These are phyloP conservation scores for Pyrrhia umbra DNA, from an alignment of 2,888 invertebrate genomes.

Conservation along the genomic window DNA sequence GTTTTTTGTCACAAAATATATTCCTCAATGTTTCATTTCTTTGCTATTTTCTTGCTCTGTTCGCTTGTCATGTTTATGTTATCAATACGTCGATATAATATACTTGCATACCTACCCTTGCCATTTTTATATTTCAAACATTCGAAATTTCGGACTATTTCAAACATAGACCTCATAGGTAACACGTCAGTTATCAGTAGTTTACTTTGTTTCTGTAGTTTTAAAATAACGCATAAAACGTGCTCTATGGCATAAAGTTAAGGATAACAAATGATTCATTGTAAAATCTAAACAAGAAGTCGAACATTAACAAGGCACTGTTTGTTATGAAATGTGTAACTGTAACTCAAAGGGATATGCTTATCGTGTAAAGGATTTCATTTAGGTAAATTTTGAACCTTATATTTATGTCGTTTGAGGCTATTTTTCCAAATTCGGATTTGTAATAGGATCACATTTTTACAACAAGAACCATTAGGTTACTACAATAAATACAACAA, in stretches of 20 bases:
- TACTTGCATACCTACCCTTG: too few relatives aligned
- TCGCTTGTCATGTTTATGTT: too few relatives aligned
- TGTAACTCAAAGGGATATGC: constrained; percentile 8
- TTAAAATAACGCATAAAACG: neutral
- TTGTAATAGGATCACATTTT: neutral
- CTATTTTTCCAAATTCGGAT: constrained; percentile 14
- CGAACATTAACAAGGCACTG: constrained; percentile 17
- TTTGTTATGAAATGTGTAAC: constrained; percentile 33
- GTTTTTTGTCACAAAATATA: too few relatives aligned
- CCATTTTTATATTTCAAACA: too few relatives aligned
- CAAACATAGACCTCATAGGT: too few relatives aligned
- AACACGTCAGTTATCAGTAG: too few relatives aligned
- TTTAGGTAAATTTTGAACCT: constrained; percentile 14
- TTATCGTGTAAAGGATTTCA: constrained; percentile 15
- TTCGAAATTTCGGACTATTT: too few relatives aligned
- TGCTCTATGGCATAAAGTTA: neutral
- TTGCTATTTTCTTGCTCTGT: too few relatives aligned
- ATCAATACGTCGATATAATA: too few relatives aligned
- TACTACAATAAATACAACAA: neutral
- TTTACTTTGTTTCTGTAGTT: too few relatives aligned
- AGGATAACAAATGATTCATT: constrained; percentile 21
- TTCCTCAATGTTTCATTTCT: too few relatives aligned
- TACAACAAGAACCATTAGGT: constrained; percentile 2
- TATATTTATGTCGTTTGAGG: neutral
- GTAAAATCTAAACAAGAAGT: neutral